Percentiles rank a stretch among this genome's conserved stretches.
Evolutionary conservation across 1,140 invertebrate species (phyloP).

Genomic region (Nasonia longicornis): DNA sequence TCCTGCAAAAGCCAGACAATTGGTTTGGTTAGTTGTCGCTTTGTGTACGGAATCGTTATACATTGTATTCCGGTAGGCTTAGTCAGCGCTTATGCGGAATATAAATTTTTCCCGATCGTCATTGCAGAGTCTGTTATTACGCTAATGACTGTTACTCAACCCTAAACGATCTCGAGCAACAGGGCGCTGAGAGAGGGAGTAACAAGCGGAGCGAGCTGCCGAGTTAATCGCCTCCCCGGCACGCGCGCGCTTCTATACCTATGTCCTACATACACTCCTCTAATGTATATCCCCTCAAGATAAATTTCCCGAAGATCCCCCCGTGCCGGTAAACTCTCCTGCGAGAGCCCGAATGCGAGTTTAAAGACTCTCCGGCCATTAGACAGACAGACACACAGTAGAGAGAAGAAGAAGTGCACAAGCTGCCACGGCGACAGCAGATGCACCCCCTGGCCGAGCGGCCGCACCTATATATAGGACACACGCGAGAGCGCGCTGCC

Average conservation of each 20-base stretch:
- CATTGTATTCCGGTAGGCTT: no score
- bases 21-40: background rate
- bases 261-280: background rate
- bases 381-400: background rate
- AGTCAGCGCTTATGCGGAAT: no score
- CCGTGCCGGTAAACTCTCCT: background rate
- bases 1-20: conserved; percentile 51
- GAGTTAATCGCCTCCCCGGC: background rate
- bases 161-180: background rate
- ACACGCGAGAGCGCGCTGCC: background rate
- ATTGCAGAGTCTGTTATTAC: no score
- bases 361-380: conserved; percentile 6
- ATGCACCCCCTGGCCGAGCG: background rate
- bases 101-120: no score
- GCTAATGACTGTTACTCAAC: background rate
- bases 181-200: background rate
- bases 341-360: background rate
- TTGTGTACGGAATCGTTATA: background rate
- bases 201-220: background rate
- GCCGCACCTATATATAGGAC: background rate
- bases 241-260: background rate
- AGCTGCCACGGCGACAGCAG: background rate
- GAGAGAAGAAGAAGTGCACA: background rate
- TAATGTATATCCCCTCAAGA: background rate
- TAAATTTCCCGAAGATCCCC: background rate